Evolutionary conservation across 2,113 vertebrate genomes (phyloP).

Genomic region (Platycercus adscitus): DNA sequence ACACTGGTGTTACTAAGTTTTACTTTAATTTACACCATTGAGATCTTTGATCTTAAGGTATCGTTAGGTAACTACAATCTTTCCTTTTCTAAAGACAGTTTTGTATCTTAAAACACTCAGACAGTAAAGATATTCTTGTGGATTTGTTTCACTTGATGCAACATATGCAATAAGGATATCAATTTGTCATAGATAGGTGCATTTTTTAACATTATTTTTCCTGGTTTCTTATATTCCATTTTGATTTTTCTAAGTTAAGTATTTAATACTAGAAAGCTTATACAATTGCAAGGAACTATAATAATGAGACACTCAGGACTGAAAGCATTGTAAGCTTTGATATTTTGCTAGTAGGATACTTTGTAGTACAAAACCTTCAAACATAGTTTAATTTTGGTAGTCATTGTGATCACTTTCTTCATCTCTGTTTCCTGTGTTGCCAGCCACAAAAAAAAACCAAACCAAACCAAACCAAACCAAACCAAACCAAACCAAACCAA

Average conservation of each 20-base stretch:
- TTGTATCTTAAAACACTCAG: not conserved
- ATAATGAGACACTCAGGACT: not conserved
- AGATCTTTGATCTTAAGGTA: not conserved
- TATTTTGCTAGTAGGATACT: not conserved
- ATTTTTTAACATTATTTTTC: not conserved
- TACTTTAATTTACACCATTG: not conserved
- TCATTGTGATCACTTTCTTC: not conserved
- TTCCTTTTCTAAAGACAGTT: not conserved
- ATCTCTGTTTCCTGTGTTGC: not conserved
- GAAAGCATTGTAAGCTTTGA: not conserved
- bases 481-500: not conserved
- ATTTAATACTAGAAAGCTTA: not conserved
- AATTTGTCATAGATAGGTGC: not conserved
- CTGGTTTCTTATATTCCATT: accelerated
- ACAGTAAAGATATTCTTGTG: not conserved
- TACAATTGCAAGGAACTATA: not conserved
- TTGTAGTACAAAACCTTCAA: not conserved
- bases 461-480: not conserved
- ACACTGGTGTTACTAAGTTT: not conserved
- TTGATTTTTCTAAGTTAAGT: not conserved
- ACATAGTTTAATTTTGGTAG: not conserved
- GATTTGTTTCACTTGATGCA: not conserved
- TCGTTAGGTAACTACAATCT: not conserved
- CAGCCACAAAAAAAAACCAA: not conserved
- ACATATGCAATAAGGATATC: not conserved